Conservation (phyloP, 2,113 vertebrate species). For the Grammomys surdaster region DNA sequence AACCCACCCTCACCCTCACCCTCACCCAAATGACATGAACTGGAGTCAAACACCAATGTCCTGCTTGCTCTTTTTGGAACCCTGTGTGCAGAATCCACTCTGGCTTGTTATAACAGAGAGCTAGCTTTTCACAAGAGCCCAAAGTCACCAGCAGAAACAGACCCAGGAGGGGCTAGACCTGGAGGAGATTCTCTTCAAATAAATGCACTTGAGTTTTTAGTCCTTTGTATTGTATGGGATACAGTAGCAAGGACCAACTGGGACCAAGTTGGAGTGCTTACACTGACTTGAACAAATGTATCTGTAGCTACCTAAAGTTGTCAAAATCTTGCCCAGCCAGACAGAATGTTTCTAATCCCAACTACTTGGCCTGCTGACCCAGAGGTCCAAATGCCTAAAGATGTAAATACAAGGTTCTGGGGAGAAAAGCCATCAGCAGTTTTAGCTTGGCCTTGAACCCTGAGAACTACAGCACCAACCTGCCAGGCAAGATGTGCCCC, state of each 20-base stretch:
- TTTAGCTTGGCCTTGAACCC: neutral
- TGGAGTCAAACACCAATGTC: conserved; percentile 32
- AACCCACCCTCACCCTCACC: neutral
- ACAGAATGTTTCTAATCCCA: neutral
- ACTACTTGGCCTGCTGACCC: neutral
- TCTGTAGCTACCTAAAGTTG: neutral
- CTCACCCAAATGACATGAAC: neutral
- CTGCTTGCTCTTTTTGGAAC: neutral
- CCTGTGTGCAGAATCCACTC: neutral
- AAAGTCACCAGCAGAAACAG: neutral
- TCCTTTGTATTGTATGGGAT: neutral
- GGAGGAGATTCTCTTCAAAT: neutral
- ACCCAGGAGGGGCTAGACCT: neutral
- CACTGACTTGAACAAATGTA: neutral
- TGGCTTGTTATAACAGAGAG: neutral
- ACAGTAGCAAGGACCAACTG: neutral
- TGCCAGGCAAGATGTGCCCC: neutral
- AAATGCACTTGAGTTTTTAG: neutral
- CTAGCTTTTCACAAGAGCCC: neutral
- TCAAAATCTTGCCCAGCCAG: neutral
- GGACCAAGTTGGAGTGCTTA: neutral
- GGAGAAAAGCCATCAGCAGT: neutral
- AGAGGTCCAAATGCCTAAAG: neutral
- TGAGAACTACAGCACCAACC: neutral
- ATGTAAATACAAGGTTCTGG: neutral